Evolutionary conservation across 2,888 invertebrate species (phyloP), one percentile per base, ranked within the genome.

Genomic region (Apeira syringaria): DNA sequence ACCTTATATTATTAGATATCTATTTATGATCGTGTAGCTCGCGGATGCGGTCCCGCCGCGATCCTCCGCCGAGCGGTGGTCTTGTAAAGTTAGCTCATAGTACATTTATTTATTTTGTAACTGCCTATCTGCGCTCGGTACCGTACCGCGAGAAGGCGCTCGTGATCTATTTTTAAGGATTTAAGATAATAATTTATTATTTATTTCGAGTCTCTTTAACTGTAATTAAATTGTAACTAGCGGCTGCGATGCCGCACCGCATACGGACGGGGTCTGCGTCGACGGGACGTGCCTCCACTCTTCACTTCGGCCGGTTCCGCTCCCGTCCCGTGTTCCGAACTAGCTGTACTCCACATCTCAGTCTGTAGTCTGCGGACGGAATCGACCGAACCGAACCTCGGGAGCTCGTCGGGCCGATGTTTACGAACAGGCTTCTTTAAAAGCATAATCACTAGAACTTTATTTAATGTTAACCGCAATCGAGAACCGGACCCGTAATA

Each of bases 181-280:
- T 85, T 88, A 89, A 88, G 87, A 80, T 89, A 89, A 87, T 89
- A 89, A 89, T 88, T 89, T 89, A 89, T 89, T 89, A 89, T 89
- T 89, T 89, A 89, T 89, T 89, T 86, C 80, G 88, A 89, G 88
- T 88, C 88, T 89, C 87, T 86, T 83, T 87, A 85, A 86, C 80
- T 87, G 69, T 87, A 77, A 82, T 82, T 78, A 76, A 80, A 77
- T 74, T 77, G 75, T 82, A 78, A 70, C 79, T 73, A 77, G 78
- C 78, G 80, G 83, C 75, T 78, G 80, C 80, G 81, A 83, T 71
- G 78, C 80, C 83, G 82, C 88, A 85, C 85, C 85, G 87, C 88
- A 81, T 69, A 73, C 85, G 78, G 80, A 79, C 82, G 85, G 72
- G 84, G 76, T 78, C 73, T 70, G 80, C 83, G 85, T 82, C 82